phyloP scores from a whole-genome alignment of 2,888 invertebrate species.

The Gnatocerus cornutus region DNA sequence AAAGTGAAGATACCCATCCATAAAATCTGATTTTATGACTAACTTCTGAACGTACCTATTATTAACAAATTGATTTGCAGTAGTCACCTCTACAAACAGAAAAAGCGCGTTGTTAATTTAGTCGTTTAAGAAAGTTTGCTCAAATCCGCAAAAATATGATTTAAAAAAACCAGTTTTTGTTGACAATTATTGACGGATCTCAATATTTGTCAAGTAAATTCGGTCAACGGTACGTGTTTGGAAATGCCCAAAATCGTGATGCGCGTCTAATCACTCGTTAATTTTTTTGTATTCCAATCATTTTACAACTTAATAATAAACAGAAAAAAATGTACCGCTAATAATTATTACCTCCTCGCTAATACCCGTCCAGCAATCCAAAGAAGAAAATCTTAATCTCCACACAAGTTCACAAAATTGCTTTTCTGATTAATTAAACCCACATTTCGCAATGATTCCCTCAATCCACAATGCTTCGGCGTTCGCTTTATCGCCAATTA shows the following conservation, averaged over 20 bases:
- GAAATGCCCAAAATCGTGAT: constrained; percentile 26
- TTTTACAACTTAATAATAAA: constrained; percentile 27
- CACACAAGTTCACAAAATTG: constrained; percentile 19
- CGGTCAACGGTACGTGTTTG: constrained; percentile 8
- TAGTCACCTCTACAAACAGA: no score
- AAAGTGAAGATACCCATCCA: no score
- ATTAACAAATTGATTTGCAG: no score
- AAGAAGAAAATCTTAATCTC: constrained; percentile 30
- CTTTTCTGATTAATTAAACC: constrained; percentile 23
- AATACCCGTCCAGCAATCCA: constrained; percentile 9
- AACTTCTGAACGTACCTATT: no score
- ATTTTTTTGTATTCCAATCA: constrained; percentile 17
- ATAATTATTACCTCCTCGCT: constrained; percentile 26
- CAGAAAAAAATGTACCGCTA: constrained; percentile 33
- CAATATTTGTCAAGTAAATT: background rate
- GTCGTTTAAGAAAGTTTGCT: no score
- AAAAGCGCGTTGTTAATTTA: no score
- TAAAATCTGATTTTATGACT: no score
- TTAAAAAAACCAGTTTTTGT: no score
- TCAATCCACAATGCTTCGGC: constrained; percentile 11
- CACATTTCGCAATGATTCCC: constrained; percentile 15
- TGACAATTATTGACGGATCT: background rate
- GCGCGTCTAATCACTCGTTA: constrained; percentile 17
- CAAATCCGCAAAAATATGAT: no score
- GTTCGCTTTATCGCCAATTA: constrained; percentile 15